Conservation (phyloP, 2,797 vertebrate species). For the Trematomus bernacchii region DNA sequence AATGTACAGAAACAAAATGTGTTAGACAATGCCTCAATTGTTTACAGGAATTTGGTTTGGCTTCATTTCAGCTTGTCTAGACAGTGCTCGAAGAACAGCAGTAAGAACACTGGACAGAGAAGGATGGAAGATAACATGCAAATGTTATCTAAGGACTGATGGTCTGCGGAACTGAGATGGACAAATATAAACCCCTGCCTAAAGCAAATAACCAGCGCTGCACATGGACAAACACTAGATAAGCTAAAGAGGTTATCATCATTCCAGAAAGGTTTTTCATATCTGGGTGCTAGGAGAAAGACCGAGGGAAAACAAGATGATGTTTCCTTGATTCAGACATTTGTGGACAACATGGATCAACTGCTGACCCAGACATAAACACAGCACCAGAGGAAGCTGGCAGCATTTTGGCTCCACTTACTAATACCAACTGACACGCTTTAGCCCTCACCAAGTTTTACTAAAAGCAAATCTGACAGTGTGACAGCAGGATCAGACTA, state of each 20-base stretch:
- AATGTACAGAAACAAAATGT: constrained; percentile 54
- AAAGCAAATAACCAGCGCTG: constrained; percentile 2
- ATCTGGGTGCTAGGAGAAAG: not conserved
- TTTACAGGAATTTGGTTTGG: constrained; percentile 14
- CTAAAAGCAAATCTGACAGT: too few relatives aligned
- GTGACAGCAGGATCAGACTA: too few relatives aligned
- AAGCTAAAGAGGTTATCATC: constrained; percentile 12
- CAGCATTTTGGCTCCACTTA: not conserved
- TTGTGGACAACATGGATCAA: not conserved
- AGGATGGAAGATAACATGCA: not conserved
- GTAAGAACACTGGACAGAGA: constrained; percentile 6
- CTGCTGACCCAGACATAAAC: not conserved
- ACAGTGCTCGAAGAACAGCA: not conserved
- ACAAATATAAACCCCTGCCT: not conserved
- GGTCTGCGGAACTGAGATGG: not conserved
- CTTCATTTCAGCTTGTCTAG: not conserved
- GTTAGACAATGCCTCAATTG: not conserved
- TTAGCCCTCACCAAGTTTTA: not conserved
- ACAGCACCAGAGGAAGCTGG: not conserved
- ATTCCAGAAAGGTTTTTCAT: constrained; percentile 8
- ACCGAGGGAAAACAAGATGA: constrained; percentile 2
- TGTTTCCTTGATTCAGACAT: not conserved
- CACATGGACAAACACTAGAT: constrained; percentile 20
- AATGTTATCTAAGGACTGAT: constrained; percentile 5
- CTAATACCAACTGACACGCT: not conserved